Evolutionary conservation across 2,888 invertebrate genomes (phyloP).

Genomic region (Pseudococcus longispinus): DNA sequence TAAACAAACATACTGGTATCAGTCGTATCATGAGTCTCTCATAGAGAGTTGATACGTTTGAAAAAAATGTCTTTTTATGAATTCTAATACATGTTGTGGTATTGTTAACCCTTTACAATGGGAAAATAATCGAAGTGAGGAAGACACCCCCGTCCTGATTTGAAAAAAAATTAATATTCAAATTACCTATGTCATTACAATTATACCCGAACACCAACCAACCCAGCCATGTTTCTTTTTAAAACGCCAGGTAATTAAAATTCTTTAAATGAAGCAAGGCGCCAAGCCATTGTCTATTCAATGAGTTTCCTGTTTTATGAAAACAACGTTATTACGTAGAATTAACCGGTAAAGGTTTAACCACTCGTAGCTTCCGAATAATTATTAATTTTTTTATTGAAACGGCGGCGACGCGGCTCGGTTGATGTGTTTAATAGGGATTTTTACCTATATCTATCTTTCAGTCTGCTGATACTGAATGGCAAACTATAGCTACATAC

Average conservation of each 20-base stretch:
- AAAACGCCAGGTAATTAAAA: conserved; percentile 26
- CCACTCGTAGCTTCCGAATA: not conserved
- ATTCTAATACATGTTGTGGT: not conserved
- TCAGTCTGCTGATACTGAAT: not conserved
- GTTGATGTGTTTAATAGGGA: not conserved
- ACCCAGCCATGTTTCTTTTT: not conserved
- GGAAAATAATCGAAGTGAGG: not conserved
- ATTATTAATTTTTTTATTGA: not conserved
- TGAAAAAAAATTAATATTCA: not conserved
- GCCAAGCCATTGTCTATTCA: conserved; percentile 31
- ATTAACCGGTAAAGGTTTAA: conserved; percentile 7
- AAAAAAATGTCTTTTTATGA: not conserved
- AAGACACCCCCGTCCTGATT: too few species aligned
- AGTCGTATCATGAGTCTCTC: too few species aligned
- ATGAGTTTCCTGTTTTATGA: conserved; percentile 15
- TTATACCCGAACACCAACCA: not conserved
- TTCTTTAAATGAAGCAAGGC: conserved; percentile 11
- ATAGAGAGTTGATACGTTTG: not conserved
- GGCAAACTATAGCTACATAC: not conserved
- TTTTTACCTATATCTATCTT: not conserved
- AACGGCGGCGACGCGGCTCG: not conserved
- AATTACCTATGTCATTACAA: not conserved
- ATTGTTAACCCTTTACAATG: not conserved
- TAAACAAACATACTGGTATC: not conserved
- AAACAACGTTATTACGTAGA: conserved; percentile 17